A percentile compares a stretch with the other conserved stretches of the same genome.
Evolutionary conservation across 1,140 invertebrate species (phyloP).

Genomic region (Drosophila trapezifrons): DNA sequence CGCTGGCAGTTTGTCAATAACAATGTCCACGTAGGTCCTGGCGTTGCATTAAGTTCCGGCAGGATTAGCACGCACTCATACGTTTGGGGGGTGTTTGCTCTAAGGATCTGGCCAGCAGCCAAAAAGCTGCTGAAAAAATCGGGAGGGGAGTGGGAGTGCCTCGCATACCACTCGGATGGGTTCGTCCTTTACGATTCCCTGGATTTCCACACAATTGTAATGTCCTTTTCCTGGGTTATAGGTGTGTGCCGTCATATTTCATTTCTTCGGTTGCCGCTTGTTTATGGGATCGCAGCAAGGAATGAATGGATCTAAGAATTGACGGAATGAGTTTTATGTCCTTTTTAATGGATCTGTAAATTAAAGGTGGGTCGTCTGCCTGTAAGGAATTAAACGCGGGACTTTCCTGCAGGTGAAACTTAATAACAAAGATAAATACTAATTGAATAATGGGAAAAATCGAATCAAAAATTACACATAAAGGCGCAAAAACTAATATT

Average conservation of each 20-base stretch:
- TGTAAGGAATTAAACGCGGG: too few species aligned
- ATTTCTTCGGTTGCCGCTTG: conserved; percentile 1
- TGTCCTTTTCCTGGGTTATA: conserved; percentile 23
- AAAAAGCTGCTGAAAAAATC: conserved; percentile 27
- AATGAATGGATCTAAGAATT: conserved; percentile 5
- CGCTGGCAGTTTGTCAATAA: conserved; percentile 62
- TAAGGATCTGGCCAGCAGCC: conserved; percentile 31
- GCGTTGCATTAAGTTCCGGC: conserved; percentile 55
- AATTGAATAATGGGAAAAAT: neutral
- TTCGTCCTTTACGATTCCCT: conserved; percentile 6
- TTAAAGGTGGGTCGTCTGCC: neutral
- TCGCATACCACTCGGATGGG: too few species aligned
- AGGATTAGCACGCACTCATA: conserved; percentile 58
- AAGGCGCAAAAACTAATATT: too few species aligned
- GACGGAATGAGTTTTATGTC: neutral
- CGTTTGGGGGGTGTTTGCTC: conserved; percentile 23
- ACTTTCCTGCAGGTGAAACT: too few species aligned
- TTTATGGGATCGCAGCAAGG: neutral
- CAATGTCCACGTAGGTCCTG: conserved; percentile 57
- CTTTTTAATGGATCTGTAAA: neutral
- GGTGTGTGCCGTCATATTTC: conserved; percentile 7
- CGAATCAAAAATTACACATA: neutral
- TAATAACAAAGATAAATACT: neutral
- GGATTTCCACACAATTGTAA: neutral
- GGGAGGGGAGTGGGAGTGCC: conserved; percentile 13